phyloP scores from a whole-genome alignment of 2,888 invertebrate species.

The Myopa tessellatipennis region DNA sequence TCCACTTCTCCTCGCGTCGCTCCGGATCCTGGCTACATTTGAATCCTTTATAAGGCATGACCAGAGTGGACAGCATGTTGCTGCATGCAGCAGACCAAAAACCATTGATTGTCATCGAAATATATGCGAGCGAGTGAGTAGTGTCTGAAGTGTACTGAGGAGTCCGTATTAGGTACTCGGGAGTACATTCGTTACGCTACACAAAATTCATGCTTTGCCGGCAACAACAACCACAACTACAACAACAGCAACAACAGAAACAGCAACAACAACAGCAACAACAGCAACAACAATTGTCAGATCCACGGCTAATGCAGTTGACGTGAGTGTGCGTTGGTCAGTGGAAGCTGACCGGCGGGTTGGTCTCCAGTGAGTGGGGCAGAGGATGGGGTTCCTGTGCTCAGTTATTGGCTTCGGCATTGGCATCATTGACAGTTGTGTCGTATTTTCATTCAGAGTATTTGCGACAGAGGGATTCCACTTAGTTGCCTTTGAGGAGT shows the following conservation, averaged over 20 bases:
- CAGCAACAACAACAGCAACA: background rate
- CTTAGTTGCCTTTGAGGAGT: slow-evolving; percentile 12
- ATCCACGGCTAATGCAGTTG: slow-evolving; percentile 26
- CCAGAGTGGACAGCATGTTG: slow-evolving; percentile 43
- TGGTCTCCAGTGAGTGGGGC: background rate
- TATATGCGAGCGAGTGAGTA: background rate
- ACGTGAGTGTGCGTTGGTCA: slow-evolving; percentile 24
- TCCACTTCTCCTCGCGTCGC: slow-evolving; percentile 35
- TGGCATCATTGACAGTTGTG: slow-evolving; percentile 37
- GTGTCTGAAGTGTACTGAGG: background rate
- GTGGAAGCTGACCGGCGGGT: background rate
- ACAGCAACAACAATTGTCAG: background rate
- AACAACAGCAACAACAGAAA: background rate
- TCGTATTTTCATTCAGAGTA: slow-evolving; percentile 23
- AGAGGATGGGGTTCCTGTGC: background rate
- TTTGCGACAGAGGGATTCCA: slow-evolving; percentile 16
- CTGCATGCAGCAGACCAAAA: slow-evolving; percentile 64
- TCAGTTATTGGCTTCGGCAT: background rate
- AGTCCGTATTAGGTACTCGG: background rate
- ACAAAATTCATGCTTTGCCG: slow-evolving; percentile 38
- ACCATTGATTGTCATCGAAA: slow-evolving; percentile 67
- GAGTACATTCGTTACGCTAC: slow-evolving; percentile 41
- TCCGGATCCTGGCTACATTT: slow-evolving; percentile 54
- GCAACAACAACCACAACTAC: background rate
- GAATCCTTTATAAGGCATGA: slow-evolving; percentile 65